Percentiles rank a stretch among this genome's conserved stretches.
Evolutionary conservation across 2,888 invertebrate genomes (phyloP).

Genomic region (Drosophila multiciliata): DNA sequence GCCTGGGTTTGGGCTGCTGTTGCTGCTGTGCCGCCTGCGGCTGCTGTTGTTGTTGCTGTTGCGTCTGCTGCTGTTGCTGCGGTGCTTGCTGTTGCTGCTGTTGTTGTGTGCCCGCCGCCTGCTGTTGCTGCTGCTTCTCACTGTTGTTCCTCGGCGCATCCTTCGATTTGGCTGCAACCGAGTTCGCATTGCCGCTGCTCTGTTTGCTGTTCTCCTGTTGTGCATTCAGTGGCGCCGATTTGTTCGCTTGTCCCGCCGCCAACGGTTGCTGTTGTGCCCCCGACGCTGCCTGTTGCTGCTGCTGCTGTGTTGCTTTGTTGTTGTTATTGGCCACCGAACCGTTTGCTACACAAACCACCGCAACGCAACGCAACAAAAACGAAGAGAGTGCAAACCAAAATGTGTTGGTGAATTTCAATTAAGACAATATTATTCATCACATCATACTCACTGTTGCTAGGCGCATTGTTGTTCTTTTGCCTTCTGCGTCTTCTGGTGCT

Average conservation of each 20-base stretch:
- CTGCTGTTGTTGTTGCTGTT: slow-evolving; percentile 59
- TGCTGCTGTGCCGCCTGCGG: slow-evolving; percentile 57
- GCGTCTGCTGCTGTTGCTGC: slow-evolving; percentile 52
- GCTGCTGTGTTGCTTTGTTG: slow-evolving; percentile 72
- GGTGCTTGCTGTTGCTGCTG: slow-evolving; percentile 50
- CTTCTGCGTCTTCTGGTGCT: slow-evolving; percentile 84
- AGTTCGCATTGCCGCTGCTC: slow-evolving; percentile 69
- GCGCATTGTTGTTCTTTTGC: slow-evolving; percentile 83
- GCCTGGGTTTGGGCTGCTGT: slow-evolving; percentile 81
- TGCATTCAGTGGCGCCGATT: slow-evolving; percentile 79
- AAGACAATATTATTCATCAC: slow-evolving; percentile 2
- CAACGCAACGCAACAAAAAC: background rate
- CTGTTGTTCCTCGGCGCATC: slow-evolving; percentile 65
- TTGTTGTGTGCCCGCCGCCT: slow-evolving; percentile 69
- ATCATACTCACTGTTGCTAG: slow-evolving; percentile 84
- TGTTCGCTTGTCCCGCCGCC: slow-evolving; percentile 62
- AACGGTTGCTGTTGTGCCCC: slow-evolving; percentile 48
- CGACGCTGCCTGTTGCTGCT: slow-evolving; percentile 68
- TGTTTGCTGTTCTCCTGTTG: slow-evolving; percentile 79
- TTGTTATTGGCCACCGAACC: slow-evolving; percentile 83
- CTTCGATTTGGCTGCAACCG: slow-evolving; percentile 67
- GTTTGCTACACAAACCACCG: slow-evolving; percentile 53
- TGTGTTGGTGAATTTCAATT: background rate
- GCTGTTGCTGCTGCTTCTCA: slow-evolving; percentile 71
- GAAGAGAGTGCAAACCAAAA: background rate